A percentile compares a stretch with the other conserved stretches of the same genome.
Conservation (phyloP, 2,797 vertebrate species). For the Falco naumanni region DNA sequence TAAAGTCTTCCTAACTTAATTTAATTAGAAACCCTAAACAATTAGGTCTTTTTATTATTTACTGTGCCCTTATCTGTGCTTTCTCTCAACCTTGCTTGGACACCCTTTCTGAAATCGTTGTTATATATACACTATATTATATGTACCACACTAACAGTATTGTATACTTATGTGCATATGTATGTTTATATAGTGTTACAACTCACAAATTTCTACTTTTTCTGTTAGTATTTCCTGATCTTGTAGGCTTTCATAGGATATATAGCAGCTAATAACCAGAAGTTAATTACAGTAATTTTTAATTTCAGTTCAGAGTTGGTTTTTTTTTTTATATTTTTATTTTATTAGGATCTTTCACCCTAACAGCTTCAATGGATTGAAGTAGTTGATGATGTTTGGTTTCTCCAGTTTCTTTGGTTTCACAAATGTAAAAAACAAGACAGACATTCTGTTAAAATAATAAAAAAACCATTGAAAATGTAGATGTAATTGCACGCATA, state of each 20-base stretch:
- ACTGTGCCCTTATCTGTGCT: neutral
- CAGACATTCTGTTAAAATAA: neutral
- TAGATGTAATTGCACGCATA: neutral
- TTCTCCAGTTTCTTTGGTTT: neutral
- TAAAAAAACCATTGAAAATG: neutral
- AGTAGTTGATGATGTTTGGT: neutral
- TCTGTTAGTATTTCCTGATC: neutral
- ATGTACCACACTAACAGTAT: fast-evolving
- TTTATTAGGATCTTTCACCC: neutral
- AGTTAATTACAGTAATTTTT: neutral
- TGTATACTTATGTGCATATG: neutral
- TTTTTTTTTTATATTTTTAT: neutral
- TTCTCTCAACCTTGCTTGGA: neutral
- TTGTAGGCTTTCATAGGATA: neutral
- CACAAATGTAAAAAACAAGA: neutral
- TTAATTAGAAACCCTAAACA: neutral
- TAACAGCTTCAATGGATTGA: neutral
- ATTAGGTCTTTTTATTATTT: neutral
- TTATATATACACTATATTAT: no score
- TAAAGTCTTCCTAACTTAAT: neutral
- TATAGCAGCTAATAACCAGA: neutral
- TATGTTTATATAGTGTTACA: neutral
- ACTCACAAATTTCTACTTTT: neutral
- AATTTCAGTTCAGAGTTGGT: neutral
- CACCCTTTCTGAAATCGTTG: neutral